A percentile compares a stretch with the other conserved stretches of the same genome.
phyloP scores from a whole-genome alignment of 2,797 vertebrate genomes.

The Enteromius afrohamiltoni region DNA sequence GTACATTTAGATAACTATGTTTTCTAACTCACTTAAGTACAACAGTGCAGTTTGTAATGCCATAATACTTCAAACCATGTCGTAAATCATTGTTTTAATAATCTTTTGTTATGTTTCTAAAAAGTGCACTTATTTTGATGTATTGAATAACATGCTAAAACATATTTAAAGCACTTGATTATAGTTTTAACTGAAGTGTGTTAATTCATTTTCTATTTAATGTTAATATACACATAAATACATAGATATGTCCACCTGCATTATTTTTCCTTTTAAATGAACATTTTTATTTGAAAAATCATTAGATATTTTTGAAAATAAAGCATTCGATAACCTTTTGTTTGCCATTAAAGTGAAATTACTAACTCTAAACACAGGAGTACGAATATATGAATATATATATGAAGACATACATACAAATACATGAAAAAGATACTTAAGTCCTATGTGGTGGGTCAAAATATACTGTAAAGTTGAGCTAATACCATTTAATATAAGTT shows the following conservation, averaged over 20 bases:
- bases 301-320: no score
- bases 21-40: not conserved
- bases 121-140: not conserved
- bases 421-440: not conserved
- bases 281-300: no score
- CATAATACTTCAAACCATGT: not conserved
- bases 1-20: not conserved
- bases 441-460: not conserved
- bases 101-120: not conserved
- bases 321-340: no score
- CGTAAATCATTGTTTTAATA: not conserved
- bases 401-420: not conserved
- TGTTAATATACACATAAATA: not conserved
- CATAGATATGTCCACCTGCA: no score
- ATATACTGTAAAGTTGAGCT: not conserved
- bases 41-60: not conserved
- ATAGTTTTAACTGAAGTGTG: not conserved
- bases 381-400: no score
- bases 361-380: no score
- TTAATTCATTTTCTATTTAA: not conserved
- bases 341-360: no score
- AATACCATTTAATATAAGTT: not conserved
- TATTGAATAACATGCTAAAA: not conserved
- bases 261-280: no score
- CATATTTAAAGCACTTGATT: not conserved